Evolutionary conservation across 2,888 invertebrate genomes (phyloP).

Genomic region (Polyommatus iphigenia): DNA sequence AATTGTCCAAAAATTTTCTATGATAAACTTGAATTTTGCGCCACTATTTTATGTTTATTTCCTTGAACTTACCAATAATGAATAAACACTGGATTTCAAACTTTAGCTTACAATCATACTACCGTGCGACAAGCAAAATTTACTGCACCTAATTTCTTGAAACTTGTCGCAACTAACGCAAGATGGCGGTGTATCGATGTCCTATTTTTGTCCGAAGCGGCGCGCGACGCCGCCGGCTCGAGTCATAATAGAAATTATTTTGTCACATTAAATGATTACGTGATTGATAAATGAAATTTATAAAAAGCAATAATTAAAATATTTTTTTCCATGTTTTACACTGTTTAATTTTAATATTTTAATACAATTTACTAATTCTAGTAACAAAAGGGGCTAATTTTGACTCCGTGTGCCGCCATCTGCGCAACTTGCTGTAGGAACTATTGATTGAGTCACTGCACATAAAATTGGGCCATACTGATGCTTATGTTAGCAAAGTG

Average conservation of each 20-base stretch:
- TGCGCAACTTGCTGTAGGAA: slow-evolving; percentile 43
- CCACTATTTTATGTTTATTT: slow-evolving; percentile 56
- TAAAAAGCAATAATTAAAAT: not conserved
- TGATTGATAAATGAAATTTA: slow-evolving; percentile 1
- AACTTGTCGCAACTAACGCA: slow-evolving; percentile 69
- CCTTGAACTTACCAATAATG: slow-evolving; percentile 65
- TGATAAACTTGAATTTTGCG: slow-evolving; percentile 68
- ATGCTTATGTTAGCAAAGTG: slow-evolving; percentile 23
- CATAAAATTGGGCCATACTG: slow-evolving; percentile 19
- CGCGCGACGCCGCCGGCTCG: slow-evolving; percentile 39
- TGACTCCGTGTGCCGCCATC: slow-evolving; percentile 62
- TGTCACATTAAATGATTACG: not conserved
- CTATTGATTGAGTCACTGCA: slow-evolving; percentile 29
- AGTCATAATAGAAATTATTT: slow-evolving; percentile 41
- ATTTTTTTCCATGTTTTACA: not conserved
- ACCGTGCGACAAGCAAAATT: slow-evolving; percentile 49
- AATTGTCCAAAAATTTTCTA: slow-evolving; percentile 37
- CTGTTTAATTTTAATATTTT: not conserved
- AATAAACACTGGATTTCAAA: slow-evolving; percentile 57
- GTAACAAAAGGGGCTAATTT: slow-evolving; percentile 30
- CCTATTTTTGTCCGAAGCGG: slow-evolving; percentile 43
- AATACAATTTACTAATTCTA: not conserved
- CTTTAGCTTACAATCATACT: slow-evolving; percentile 51
- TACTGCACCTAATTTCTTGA: slow-evolving; percentile 58
- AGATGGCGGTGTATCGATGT: slow-evolving; percentile 73